phyloP scores from a whole-genome alignment of 2,113 vertebrate genomes.

The Nannospalax galili region DNA sequence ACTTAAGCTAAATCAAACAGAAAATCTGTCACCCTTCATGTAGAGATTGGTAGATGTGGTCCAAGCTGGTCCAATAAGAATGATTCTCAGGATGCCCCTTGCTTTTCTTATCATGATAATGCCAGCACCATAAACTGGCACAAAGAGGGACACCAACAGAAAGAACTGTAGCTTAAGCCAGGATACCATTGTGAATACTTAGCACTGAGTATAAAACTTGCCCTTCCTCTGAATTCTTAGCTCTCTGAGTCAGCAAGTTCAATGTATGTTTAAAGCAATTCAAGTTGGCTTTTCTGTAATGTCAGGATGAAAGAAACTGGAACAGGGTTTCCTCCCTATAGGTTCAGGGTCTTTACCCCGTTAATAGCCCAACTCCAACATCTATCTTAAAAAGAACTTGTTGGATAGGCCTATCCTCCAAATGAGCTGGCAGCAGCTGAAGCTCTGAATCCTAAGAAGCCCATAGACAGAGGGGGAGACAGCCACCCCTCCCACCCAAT shows the following conservation, averaged over 20 bases:
- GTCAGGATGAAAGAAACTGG: not conserved
- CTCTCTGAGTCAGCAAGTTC: not conserved
- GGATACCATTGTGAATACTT: fast-evolving
- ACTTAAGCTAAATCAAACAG: not conserved
- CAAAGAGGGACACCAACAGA: fast-evolving
- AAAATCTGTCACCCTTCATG: fast-evolving
- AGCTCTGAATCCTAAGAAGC: no score
- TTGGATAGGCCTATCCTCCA: no score
- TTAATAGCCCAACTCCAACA: not conserved
- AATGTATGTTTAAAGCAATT: not conserved
- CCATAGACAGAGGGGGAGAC: no score
- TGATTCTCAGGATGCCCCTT: not conserved
- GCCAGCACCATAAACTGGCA: not conserved
- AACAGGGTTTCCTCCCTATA: not conserved
- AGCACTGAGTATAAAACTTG: no score
- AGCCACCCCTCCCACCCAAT: no score
- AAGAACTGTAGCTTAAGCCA: fast-evolving
- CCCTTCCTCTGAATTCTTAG: not conserved
- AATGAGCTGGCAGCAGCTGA: no score
- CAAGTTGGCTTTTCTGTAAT: not conserved
- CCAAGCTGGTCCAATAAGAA: not conserved
- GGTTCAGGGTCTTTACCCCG: not conserved
- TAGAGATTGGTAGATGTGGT: not conserved
- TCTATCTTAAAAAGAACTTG: not conserved
- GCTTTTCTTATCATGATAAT: not conserved